These are phyloP conservation scores for human DNA, from an alignment of 2,113 vertebrate genomes.

Conservation along the genomic window DNA sequence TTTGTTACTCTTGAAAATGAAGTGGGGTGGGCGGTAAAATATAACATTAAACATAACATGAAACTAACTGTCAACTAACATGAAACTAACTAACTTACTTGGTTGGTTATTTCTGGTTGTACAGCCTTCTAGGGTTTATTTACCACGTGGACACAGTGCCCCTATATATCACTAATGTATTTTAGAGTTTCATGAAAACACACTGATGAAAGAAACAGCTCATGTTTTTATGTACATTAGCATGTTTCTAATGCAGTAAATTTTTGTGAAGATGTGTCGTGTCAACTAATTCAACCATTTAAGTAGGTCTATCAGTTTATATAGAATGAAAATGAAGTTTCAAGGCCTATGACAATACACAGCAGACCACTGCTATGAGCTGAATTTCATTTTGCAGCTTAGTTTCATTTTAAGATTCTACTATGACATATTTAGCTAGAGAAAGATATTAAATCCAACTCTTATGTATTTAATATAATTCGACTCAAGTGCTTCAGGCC, in stretches of 20 bases:
- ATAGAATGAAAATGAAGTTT: background rate
- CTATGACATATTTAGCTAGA: constrained; percentile 11
- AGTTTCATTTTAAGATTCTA: constrained; percentile 58
- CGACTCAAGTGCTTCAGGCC: background rate
- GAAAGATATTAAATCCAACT: constrained; percentile 27
- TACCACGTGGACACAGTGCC: background rate
- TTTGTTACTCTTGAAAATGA: background rate
- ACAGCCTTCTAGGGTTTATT: background rate
- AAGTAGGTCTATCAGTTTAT: background rate
- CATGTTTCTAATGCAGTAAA: background rate
- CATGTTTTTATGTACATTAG: background rate
- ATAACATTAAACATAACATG: background rate
- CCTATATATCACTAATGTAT: fast-evolving
- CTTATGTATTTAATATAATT: constrained; percentile 3
- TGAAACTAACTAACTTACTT: background rate
- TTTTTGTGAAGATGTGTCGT: background rate
- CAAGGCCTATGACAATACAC: background rate
- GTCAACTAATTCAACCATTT: background rate
- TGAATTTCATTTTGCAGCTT: constrained; percentile 37
- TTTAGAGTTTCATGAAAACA: background rate
- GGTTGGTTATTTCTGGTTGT: background rate
- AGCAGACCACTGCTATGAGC: background rate
- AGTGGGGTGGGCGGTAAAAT: background rate
- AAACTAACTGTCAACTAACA: background rate
- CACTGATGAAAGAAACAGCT: background rate